These are phyloP conservation scores for Sphenopsis melanotis DNA, from an alignment of 2,797 vertebrate genomes.

Conservation along the genomic window DNA sequence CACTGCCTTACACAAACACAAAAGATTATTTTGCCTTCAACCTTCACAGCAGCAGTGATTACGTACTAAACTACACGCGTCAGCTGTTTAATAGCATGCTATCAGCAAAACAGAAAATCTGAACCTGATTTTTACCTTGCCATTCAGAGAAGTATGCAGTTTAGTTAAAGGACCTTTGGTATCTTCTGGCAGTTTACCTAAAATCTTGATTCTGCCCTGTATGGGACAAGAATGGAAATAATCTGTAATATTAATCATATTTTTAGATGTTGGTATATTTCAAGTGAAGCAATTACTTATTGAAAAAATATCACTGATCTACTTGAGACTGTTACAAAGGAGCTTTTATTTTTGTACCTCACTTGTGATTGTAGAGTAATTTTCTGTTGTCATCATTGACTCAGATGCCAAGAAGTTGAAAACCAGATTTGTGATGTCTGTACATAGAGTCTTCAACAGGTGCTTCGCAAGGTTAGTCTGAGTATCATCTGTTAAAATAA, in stretches of 20 bases:
- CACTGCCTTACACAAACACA: background rate
- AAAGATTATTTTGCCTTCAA: background rate
- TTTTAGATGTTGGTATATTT: background rate
- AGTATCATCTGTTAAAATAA: conserved; percentile 85
- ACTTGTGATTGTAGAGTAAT: conserved; percentile 80
- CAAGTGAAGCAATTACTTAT: background rate
- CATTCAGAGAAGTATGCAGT: conserved; percentile 87
- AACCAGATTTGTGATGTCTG: conserved; percentile 90
- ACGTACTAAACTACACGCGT: background rate
- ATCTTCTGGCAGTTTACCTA: conserved; percentile 88
- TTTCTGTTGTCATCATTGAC: conserved; percentile 88
- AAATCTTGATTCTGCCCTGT: conserved; percentile 89
- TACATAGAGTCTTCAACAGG: conserved; percentile 88
- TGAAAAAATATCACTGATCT: background rate
- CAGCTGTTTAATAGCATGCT: background rate
- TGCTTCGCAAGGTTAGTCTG: conserved; percentile 87
- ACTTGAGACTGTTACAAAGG: background rate
- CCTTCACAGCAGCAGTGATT: background rate
- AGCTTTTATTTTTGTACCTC: conserved; percentile 76
- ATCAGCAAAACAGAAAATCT: background rate
- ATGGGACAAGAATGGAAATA: background rate
- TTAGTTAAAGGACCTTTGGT: conserved; percentile 85
- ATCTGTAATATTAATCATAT: background rate
- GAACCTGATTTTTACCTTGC: conserved; percentile 81
- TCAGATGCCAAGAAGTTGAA: conserved; percentile 91